Evolutionary conservation across 2,113 vertebrate species (phyloP), one percentile per base, ranked within the genome.

Genomic region (Ptilorrhoa leucosticta): DNA sequence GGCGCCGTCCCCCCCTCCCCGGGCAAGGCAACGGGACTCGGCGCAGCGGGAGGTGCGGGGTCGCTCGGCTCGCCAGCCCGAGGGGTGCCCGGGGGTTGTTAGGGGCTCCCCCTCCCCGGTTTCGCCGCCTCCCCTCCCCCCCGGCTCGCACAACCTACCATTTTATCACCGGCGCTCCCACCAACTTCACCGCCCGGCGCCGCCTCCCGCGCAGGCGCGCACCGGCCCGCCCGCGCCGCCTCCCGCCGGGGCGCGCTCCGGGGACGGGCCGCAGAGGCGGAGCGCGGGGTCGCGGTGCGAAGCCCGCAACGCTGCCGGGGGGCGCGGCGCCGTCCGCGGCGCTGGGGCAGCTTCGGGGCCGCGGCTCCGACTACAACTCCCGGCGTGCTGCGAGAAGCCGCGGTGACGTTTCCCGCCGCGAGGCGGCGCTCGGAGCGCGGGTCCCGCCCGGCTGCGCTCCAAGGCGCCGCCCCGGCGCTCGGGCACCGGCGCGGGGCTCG

Each of bases 101-200:
- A 6, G 5, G 9, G 89, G 90, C 95, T 48, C 30, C 35, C 70
- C 42, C 15, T n/a, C 31, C 57, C 17, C 22, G 28, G 48, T 63
- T 5, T 16, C n/a, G 11, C 35, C 35, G 9, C 8, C 21, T 31
- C 47, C 20, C 57, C 17, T 57, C 15, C 37, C 58, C 50, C 40
- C 17, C 3, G 3, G 24, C 13, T 57, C 58, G 5, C 53, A 56
- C 42, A 54, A 96, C 97, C 95, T 96, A 96, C 97, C 96, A 94
- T 96, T 93, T 96, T 96, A 96, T 94, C 95, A 60, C 90, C 91
- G 66, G 88, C 93, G 90, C 94, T 91, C 90, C 66, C 65, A 83
- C 82, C 90, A 89, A 97, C 86, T 96, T 94, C 96, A 64, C 88
- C 84, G 66, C 75, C 90, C 90, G 64, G 96, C 84, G 28, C 94